Conservation (phyloP, 2,113 vertebrate species). For the Chelonoidis abingdonii region DNA sequence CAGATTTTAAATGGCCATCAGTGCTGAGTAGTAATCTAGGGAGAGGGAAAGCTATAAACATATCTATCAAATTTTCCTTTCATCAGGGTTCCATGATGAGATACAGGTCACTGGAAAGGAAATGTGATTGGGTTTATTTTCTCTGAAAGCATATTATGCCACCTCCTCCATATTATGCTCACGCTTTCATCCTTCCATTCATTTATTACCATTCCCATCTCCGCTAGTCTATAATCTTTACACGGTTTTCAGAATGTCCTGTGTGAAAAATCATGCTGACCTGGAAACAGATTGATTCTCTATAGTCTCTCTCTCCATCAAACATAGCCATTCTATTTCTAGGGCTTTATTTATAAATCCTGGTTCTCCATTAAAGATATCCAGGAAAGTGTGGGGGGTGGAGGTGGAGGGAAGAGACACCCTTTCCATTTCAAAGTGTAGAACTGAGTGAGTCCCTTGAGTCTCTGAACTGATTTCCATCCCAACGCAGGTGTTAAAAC, state of each 20-base stretch:
- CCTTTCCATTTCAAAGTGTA: background rate
- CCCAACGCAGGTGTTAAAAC: constrained; percentile 19
- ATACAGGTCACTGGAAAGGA: background rate
- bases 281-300: background rate
- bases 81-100: background rate
- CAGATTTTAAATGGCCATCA: background rate
- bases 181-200: background rate
- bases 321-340: background rate
- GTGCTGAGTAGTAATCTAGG: background rate
- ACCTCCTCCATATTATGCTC: background rate
- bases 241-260: background rate
- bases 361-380: background rate
- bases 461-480: constrained; percentile 22
- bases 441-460: background rate
- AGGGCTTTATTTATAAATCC: constrained; percentile 2
- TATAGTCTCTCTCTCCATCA: background rate
- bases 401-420: background rate
- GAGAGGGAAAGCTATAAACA: background rate
- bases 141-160: background rate
- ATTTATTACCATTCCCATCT: background rate
- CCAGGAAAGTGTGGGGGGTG: background rate
- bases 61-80: background rate
- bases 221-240: background rate
- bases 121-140: background rate
- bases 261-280: background rate